Evolutionary conservation across 1,140 invertebrate genomes (phyloP), one percentile per base, ranked within the genome.

Genomic region (Archegozetes longisetosus): DNA sequence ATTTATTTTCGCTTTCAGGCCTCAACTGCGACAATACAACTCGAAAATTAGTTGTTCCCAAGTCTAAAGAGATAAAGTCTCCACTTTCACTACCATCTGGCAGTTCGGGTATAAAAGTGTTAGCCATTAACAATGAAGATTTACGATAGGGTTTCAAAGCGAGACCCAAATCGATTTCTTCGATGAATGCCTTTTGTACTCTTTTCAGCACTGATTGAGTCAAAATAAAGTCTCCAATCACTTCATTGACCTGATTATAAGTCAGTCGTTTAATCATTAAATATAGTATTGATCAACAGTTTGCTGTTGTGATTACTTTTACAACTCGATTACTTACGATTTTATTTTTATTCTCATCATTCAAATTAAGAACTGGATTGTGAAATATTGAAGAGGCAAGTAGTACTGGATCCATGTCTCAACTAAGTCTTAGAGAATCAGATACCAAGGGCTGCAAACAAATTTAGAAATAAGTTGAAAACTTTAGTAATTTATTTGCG

Each of bases 31-130:
- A 69, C 12, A 83, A 72, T 20, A 86, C 73, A 1, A 88, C 80
- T 12, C 85, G 75, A 69, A 86, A 88, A 70, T 88, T 85, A 1
- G 85, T 87, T 1, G 84, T 85, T 2, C 86, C 86, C 3, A 88
- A 73, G 70, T 88, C 86, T 14, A 88, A 71, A 1, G 85, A 84
- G 63, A 88, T 69, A 66, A 78, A 86, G 47, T 83, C 71, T 3
- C 84, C 84, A 61, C 75, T 69, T 70, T 86, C 84, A 65, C 75
- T 76, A 53, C 80, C 80, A 70, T 81, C 72, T 20, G 79, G 75
- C 25, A 82, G 68, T 66, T 78, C 74, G 9, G 80, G 75, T 29
- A 83, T 75, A 62, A 77, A 82, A 2, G 82, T 83, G 67, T 82
- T 82, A 64, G 79, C 79, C 80, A 82, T 82, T 59, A 79, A 77